phyloP scores from a whole-genome alignment of 2,888 invertebrate genomes.

The Anarsia innoxiella region DNA sequence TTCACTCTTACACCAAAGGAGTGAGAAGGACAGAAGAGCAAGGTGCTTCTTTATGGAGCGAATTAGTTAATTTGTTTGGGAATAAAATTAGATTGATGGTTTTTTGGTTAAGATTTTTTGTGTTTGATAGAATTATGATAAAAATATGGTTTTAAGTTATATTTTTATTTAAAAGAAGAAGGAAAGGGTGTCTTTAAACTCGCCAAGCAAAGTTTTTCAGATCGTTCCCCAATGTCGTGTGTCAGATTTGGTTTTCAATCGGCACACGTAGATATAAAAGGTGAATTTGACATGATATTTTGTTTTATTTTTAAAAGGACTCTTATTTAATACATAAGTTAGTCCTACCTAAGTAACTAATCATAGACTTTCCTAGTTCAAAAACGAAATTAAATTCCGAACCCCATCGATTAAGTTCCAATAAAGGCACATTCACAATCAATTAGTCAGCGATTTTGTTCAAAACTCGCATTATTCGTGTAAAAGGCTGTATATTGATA shows the following conservation, averaged over 20 bases:
- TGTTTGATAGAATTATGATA: too few relatives aligned
- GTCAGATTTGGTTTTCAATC: too few relatives aligned
- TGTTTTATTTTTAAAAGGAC: too few relatives aligned
- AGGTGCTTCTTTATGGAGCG: slow-evolving; percentile 27
- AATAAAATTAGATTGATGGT: slow-evolving; percentile 10
- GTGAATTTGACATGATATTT: too few relatives aligned
- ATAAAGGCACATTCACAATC: slow-evolving; percentile 54
- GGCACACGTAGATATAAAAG: too few relatives aligned
- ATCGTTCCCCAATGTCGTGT: too few relatives aligned
- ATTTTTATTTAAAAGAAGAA: too few relatives aligned
- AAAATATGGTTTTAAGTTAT: too few relatives aligned
- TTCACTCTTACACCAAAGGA: slow-evolving; percentile 26
- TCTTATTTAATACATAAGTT: neutral
- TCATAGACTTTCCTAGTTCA: neutral
- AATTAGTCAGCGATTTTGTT: slow-evolving; percentile 66
- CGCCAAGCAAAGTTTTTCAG: too few relatives aligned
- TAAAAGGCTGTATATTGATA: slow-evolving; percentile 39
- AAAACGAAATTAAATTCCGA: slow-evolving; percentile 3
- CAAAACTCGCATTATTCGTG: slow-evolving; percentile 49
- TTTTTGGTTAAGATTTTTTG: neutral
- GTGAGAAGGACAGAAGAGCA: slow-evolving; percentile 31
- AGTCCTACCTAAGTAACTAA: too few relatives aligned
- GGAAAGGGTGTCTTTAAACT: too few relatives aligned
- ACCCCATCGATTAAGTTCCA: slow-evolving; percentile 50
- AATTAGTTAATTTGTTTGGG: slow-evolving; percentile 13